phyloP scores from a whole-genome alignment of 2,113 vertebrate species.

The Indicator maculatus region DNA sequence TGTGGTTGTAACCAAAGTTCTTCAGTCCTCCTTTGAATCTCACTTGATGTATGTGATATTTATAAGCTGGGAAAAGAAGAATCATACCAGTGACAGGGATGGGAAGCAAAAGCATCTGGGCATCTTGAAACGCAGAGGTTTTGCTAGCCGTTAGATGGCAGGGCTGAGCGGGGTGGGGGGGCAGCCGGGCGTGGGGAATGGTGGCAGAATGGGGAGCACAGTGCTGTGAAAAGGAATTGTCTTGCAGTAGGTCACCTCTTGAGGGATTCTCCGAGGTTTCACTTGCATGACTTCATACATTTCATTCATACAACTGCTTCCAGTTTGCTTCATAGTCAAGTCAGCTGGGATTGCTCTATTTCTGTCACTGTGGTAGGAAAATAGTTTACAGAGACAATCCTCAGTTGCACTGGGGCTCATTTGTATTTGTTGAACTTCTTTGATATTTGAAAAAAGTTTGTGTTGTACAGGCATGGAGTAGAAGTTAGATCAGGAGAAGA shows the following conservation, averaged over 20 bases:
- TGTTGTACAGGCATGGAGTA: not conserved
- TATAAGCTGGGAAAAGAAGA: not conserved
- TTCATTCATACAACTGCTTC: not conserved
- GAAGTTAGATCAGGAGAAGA: not conserved
- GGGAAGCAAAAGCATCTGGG: not conserved
- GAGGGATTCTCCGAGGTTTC: not conserved
- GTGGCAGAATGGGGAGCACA: not conserved
- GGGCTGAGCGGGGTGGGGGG: not conserved
- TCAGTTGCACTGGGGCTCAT: not conserved
- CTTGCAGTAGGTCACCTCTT: not conserved
- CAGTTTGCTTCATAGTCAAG: not conserved
- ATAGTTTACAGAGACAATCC: not conserved
- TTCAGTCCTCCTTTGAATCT: not conserved
- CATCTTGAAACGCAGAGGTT: not conserved
- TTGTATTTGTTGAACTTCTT: not conserved
- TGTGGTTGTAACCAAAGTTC: not conserved
- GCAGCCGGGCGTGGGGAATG: accelerated
- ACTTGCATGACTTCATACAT: not conserved
- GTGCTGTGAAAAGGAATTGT: accelerated
- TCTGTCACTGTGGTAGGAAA: not conserved
- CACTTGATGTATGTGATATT: not conserved
- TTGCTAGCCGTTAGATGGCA: not conserved
- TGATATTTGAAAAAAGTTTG: not conserved
- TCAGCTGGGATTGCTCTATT: not conserved
- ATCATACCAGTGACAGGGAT: not conserved